Base-by-base conservation (phyloP, 2,113 vertebrate species). In the Azemiops feae region DNA sequence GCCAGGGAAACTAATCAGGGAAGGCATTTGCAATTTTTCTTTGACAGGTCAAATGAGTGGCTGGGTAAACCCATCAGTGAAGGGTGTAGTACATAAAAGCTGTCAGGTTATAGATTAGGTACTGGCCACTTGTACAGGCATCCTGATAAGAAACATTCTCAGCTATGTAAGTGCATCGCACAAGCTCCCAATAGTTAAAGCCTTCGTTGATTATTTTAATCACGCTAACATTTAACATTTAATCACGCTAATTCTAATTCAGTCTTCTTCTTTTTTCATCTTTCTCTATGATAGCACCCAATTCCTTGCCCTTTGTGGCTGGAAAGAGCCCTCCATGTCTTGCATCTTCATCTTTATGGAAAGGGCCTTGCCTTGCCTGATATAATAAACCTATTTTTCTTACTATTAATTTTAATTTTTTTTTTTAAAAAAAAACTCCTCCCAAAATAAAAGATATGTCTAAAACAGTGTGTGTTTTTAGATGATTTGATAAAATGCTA, bases 391-490 rank as follows among this genome's bases (percentile, higher is more conserved):
- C 45, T 23, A 25, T 43, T 81, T 81, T 39, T 81, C 69, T 81
- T 81, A 20, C 7, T 81, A 81, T 39, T 81, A 43, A 81, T 81
- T 81, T 22, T 43, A 43, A 3, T 12, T 54, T 50, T 8, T 54
- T 54, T 54, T 20, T 2, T 34, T 30, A 30, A 16, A 16, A n/a
- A 69, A 69, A 69, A 22, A 64, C 3, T 30, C 60, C 89, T 34
- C 25, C 91, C 91, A 93, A 96, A 94, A 69, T 95, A 96, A 94
- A 4, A 92, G 89, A 94, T 92, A 95, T 94, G 93, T 89, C 85
- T 18, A 55, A 90, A 94, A 10, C 30, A 12, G 23, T 39, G 87
- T 30, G 5, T 92, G 9, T 94, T 52, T 89, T 94, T 89, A 39
- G n/a, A 95, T 94, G 0, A 0, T 94, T 93, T 94, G 92, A 92